Conservation (phyloP, 1,140 invertebrate genomes). For the Temnothorax curvispinosus region DNA sequence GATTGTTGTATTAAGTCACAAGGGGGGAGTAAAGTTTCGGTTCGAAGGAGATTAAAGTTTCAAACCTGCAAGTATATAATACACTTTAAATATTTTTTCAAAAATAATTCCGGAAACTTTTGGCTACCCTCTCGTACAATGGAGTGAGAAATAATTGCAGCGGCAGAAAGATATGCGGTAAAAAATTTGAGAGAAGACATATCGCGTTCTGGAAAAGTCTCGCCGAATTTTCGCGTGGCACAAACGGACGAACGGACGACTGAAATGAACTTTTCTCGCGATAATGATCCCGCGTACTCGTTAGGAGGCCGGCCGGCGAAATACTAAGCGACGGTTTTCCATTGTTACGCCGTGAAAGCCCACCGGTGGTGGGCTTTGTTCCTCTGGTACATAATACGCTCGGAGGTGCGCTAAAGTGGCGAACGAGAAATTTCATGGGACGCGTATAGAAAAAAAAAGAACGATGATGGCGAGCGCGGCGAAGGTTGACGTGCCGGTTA, state of each 20-base stretch:
- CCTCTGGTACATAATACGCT: slow-evolving; percentile 26
- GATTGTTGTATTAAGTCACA: no score
- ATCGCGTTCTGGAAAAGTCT: not conserved
- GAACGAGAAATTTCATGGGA: slow-evolving; percentile 54
- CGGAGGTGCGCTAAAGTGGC: slow-evolving; percentile 35
- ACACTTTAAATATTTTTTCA: no score
- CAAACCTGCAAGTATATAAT: no score
- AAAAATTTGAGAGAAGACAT: not conserved
- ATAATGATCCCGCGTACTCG: slow-evolving; percentile 37
- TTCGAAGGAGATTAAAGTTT: no score
- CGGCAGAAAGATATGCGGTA: not conserved
- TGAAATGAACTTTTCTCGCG: not conserved
- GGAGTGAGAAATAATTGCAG: not conserved
- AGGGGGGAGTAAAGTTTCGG: no score
- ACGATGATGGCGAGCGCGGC: not conserved
- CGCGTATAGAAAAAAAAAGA: slow-evolving; percentile 22
- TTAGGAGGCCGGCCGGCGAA: slow-evolving; percentile 40
- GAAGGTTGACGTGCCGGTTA: slow-evolving; percentile 35
- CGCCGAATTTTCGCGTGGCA: not conserved
- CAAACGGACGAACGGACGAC: not conserved
- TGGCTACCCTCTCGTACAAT: no score
- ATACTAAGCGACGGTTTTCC: slow-evolving; percentile 40
- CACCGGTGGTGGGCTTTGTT: slow-evolving; percentile 33
- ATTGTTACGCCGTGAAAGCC: slow-evolving; percentile 39
- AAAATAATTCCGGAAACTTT: no score